Percentiles rank a stretch among this genome's conserved stretches.
phyloP scores from a whole-genome alignment of 2,797 vertebrate species.

The Labeo calbasu region DNA sequence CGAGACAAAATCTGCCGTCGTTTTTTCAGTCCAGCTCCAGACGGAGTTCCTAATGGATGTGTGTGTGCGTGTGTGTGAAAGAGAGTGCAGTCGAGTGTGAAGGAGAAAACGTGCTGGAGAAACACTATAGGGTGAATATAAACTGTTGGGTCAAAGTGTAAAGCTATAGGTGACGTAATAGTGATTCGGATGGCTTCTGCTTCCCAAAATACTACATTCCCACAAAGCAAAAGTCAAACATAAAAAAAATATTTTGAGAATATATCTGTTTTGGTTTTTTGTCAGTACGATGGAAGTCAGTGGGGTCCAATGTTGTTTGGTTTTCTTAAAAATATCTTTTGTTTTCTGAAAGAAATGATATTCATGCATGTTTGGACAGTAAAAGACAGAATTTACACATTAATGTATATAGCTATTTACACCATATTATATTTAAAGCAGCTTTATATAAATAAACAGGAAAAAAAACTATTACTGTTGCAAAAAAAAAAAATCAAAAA shows the following conservation, averaged over 20 bases:
- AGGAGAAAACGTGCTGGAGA: not conserved
- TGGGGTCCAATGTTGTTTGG: not conserved
- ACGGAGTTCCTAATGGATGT: not conserved
- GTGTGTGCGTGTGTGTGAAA: not conserved
- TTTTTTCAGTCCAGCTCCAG: constrained; percentile 21
- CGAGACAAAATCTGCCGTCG: constrained; percentile 32
- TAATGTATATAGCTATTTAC: too few species aligned
- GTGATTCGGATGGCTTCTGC: too few species aligned
- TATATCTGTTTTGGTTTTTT: not conserved
- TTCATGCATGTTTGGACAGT: not conserved
- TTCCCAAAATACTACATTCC: not conserved
- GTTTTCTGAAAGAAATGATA: not conserved
- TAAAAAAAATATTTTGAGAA: not conserved
- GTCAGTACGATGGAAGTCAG: not conserved
- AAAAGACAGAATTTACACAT: too few species aligned
- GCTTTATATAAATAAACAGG: too few species aligned
- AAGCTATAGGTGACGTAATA: not conserved
- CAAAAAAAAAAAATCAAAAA: too few species aligned
- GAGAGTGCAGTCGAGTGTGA: not conserved
- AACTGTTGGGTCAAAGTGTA: not conserved
- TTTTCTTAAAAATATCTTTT: not conserved
- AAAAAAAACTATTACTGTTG: too few species aligned
- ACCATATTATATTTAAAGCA: too few species aligned
- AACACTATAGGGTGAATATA: not conserved
- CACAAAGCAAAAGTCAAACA: not conserved